These are phyloP conservation scores for Druceiella hillmani DNA, from an alignment of 2,888 invertebrate species.

Conservation along the genomic window DNA sequence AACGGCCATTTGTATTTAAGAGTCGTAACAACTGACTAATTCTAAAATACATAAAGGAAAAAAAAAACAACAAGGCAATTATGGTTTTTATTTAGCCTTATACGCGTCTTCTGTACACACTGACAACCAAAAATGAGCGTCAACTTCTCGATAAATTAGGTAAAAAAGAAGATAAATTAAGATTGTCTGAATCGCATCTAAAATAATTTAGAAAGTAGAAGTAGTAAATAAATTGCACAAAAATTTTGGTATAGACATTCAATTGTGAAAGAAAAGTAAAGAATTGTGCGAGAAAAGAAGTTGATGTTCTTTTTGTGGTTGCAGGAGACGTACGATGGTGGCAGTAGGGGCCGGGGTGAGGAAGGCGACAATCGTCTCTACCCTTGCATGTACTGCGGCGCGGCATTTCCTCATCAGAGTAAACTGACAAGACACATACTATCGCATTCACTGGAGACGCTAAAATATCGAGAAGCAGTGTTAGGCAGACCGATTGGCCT, in stretches of 20 bases:
- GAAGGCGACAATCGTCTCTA: constrained; percentile 56
- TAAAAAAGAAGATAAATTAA: constrained; percentile 38
- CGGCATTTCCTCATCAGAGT: constrained; percentile 84
- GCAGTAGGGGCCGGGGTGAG: constrained; percentile 49
- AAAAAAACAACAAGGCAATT: no score
- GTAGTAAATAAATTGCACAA: constrained; percentile 49
- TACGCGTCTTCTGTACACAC: constrained; percentile 49
- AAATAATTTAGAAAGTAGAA: constrained; percentile 51
- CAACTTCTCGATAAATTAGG: constrained; percentile 69
- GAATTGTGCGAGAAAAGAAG: constrained; percentile 72
- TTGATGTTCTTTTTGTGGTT: constrained; percentile 84
- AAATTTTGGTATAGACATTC: constrained; percentile 40
- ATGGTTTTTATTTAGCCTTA: no score
- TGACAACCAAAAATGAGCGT: constrained; percentile 82
- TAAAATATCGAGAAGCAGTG: constrained; percentile 76
- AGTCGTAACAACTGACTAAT: no score
- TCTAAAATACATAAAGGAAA: no score
- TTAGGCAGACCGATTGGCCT: constrained; percentile 39
- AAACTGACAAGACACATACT: constrained; percentile 86
- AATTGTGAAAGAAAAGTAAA: constrained; percentile 36
- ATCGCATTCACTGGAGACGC: constrained; percentile 81
- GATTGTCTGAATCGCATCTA: constrained; percentile 44
- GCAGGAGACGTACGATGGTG: constrained; percentile 83
- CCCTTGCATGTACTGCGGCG: constrained; percentile 87
- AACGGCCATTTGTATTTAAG: not conserved